Conservation (phyloP, 2,888 invertebrate species). For the Lottia scabra region DNA sequence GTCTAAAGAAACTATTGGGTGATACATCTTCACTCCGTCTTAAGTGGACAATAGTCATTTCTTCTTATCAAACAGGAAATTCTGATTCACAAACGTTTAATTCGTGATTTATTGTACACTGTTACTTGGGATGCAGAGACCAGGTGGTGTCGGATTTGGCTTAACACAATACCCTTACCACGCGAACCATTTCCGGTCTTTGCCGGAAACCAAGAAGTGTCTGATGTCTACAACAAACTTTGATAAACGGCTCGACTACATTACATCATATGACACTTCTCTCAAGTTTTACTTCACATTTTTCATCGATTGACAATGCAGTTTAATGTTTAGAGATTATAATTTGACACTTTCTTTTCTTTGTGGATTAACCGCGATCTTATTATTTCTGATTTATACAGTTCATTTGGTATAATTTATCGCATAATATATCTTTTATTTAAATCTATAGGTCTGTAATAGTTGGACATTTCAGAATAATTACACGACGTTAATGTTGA, state of each 20-base stretch:
- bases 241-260: not conserved
- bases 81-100: not conserved
- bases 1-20: too few species aligned
- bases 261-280: not conserved
- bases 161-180: not conserved
- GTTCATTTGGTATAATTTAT: too few species aligned
- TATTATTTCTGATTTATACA: too few species aligned
- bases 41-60: not conserved
- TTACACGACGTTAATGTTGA: too few species aligned
- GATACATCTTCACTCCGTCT: too few species aligned
- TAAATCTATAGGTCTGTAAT: too few species aligned
- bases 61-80: constrained; percentile 3
- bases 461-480: too few species aligned
- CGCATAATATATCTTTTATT: too few species aligned
- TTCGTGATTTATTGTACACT: not conserved
- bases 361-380: too few species aligned
- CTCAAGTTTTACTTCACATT: not conserved
- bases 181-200: constrained; percentile 4
- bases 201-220: not conserved
- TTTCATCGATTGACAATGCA: not conserved
- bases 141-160: not conserved
- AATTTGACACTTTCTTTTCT: too few species aligned
- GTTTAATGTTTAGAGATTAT: not conserved
- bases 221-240: not conserved
- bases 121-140: not conserved